A percentile compares a stretch with the other conserved stretches of the same genome.
Evolutionary conservation across 2,113 vertebrate genomes (phyloP).

Genomic region (Fregata magnificens): DNA sequence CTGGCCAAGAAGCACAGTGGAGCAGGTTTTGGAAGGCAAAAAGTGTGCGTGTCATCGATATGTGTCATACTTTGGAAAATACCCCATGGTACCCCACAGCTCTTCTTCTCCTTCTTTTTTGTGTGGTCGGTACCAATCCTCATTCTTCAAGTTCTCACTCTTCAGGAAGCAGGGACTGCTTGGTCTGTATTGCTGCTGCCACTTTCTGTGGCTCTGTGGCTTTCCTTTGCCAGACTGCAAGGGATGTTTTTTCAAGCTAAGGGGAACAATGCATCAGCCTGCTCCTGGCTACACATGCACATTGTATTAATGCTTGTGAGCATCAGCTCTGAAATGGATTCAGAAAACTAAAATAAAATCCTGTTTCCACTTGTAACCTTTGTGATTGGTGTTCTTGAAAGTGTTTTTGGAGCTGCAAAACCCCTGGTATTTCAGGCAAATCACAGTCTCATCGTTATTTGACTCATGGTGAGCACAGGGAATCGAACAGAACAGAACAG

Average conservation of each 20-base stretch:
- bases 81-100: no score
- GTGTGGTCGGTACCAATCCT: no score
- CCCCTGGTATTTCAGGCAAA: background rate
- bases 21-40: no score
- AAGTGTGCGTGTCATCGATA: no score
- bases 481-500: background rate
- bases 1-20: no score
- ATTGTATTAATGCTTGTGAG: background rate
- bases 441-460: background rate
- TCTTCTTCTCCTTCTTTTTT: no score
- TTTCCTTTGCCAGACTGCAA: background rate
- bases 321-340: background rate
- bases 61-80: no score
- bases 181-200: background rate
- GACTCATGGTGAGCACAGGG: background rate
- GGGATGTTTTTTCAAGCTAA: background rate
- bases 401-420: background rate
- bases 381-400: background rate
- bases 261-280: background rate
- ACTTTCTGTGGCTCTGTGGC: background rate
- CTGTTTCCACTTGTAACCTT: no score
- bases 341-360: background rate
- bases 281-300: background rate
- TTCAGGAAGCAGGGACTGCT: background rate
- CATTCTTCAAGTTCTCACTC: no score